Base-by-base conservation (phyloP, 2,113 vertebrate genomes). In the Morone saxatilis region DNA sequence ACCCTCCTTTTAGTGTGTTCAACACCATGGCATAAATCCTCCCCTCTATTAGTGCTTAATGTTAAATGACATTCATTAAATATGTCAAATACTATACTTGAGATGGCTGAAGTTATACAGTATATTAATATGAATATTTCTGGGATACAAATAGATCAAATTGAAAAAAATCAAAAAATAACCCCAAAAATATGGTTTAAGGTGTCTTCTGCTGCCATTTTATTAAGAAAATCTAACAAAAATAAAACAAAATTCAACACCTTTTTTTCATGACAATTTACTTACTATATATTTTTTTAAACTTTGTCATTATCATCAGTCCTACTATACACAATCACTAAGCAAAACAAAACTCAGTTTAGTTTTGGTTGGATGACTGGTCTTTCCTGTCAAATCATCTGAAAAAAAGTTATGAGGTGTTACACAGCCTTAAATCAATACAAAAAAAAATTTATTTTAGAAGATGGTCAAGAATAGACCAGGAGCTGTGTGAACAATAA, bases 401-500 rank as follows among this genome's bases (percentile, higher is more conserved):
- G 31, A 31, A 31, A 31, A 31, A 31, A 16, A 14, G 14, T 5
- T 16, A 51, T 51, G 48, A 1, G 7, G n/a, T 22, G 38, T 19
- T 16, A 59, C 17, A 68, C 17, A 31, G 48, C 43, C 3, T 38
- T 48, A 62, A 62, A 69, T 40, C 31, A 11, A 31, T 31, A 3
- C 3, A 31, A 31, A 31, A 31, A 31, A 31, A 62, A n/a, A 11
- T 17, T 68, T 20, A 38, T 10, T 43, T 22, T 5, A 53, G 53
- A 57, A 62, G 12, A 40, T 14, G 45, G 20, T 56, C 19, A 65
- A 75, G 74, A 59, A 13, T 25, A 73, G 50, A 51, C 22, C 57
- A 45, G 48, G 2, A 69, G 20, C 76, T 72, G 71, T 19, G n/a
- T 19, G 7, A 17, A 38, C 53, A 72, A 71, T 68, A 69, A 77